Evolutionary conservation across 2,888 invertebrate species (phyloP).

Genomic region (Temnothorax unifasciatus): DNA sequence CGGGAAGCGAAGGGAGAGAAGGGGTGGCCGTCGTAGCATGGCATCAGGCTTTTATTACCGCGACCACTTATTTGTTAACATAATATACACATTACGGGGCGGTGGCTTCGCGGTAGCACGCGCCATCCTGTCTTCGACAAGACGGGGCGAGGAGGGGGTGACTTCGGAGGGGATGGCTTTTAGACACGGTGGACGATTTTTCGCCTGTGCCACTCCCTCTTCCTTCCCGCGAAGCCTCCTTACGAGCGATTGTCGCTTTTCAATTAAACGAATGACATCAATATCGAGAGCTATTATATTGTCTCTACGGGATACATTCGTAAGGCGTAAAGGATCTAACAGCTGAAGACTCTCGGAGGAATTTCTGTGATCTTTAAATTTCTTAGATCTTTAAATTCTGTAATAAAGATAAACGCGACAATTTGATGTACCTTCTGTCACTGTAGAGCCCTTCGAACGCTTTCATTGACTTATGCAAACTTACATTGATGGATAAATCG

Average conservation of each 20-base stretch:
- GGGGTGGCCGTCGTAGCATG: conserved; percentile 47
- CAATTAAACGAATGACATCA: conserved; percentile 49
- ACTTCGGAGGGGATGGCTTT: conserved; percentile 70
- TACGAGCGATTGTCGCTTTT: conserved; percentile 41
- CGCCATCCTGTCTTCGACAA: conserved; percentile 60
- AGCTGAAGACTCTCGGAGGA: neutral
- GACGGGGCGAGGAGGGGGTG: neutral
- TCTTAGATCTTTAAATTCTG: neutral
- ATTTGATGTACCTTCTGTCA: neutral
- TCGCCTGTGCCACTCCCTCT: conserved; percentile 60
- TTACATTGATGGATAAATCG: conserved; percentile 5
- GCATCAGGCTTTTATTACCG: conserved; percentile 83
- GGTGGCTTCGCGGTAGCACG: conserved; percentile 74
- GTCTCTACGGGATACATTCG: neutral
- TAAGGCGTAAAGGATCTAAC: conserved; percentile 15
- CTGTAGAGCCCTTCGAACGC: neutral
- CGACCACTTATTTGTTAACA: conserved; percentile 85
- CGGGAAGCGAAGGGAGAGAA: conserved; percentile 17
- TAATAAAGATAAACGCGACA: neutral
- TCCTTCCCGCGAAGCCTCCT: conserved; percentile 28
- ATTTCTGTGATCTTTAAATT: too few relatives aligned
- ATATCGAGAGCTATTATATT: neutral
- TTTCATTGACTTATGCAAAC: conserved; percentile 11
- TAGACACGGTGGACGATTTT: conserved; percentile 82
- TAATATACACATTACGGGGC: conserved; percentile 84